Evolutionary conservation across 2,113 vertebrate species (phyloP).

Genomic region (Aramus guarauna): DNA sequence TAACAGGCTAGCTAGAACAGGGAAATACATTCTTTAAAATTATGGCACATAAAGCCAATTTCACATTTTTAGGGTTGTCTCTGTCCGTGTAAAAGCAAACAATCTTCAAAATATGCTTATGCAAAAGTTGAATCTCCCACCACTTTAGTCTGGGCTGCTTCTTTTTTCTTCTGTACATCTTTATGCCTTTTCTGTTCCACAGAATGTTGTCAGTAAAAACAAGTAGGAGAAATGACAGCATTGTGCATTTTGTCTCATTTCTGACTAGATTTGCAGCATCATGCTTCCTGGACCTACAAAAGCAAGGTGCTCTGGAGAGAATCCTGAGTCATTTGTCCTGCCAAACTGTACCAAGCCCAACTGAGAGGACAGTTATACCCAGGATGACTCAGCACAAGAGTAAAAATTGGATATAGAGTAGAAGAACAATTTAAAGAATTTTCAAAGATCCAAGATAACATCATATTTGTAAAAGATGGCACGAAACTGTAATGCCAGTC

Average conservation of each 20-base stretch:
- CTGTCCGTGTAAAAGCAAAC: background rate
- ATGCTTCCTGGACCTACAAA: background rate
- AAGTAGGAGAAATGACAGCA: background rate
- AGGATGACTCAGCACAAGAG: background rate
- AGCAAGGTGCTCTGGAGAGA: background rate
- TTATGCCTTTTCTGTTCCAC: background rate
- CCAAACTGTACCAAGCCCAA: background rate
- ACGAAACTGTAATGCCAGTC: background rate
- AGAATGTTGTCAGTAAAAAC: background rate
- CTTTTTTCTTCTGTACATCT: background rate
- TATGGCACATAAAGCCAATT: background rate
- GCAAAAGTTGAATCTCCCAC: background rate
- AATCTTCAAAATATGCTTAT: background rate
- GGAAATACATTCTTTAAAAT: background rate
- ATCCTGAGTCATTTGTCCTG: background rate
- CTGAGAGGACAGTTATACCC: fast-evolving
- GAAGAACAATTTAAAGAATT: background rate
- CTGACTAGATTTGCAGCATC: background rate
- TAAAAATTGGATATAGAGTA: fast-evolving
- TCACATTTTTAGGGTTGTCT: background rate
- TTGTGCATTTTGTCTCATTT: background rate
- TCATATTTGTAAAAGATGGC: fast-evolving
- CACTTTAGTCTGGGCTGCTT: background rate
- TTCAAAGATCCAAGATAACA: background rate
- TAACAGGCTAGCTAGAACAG: background rate